Evolutionary conservation across 2,113 vertebrate species (phyloP).

Genomic region (Bubalus kerabau): DNA sequence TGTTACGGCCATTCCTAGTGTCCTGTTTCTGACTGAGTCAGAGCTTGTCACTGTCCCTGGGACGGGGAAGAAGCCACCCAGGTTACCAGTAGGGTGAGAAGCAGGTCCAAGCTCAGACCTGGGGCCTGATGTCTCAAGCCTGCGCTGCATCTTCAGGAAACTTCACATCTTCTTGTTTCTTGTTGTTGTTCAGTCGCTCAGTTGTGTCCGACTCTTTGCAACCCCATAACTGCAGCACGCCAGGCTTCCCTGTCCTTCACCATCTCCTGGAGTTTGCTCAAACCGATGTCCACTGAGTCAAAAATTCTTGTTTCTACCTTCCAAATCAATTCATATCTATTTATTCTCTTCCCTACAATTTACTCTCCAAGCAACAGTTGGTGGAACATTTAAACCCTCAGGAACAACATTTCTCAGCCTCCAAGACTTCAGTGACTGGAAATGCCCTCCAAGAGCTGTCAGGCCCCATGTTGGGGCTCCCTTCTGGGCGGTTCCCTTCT

Average conservation of each 20-base stretch:
- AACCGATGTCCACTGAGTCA: not conserved
- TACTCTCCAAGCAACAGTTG: not conserved
- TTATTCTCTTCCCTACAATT: not conserved
- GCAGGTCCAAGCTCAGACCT: not conserved
- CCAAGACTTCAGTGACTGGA: not conserved
- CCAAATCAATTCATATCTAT: not conserved
- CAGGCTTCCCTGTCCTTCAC: not conserved
- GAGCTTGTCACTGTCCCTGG: not conserved
- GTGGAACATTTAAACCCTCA: not conserved
- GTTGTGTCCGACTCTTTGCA: not conserved
- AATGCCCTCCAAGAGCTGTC: not conserved
- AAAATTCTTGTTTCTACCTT: not conserved
- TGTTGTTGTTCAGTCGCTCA: not conserved
- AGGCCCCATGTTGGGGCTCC: not conserved
- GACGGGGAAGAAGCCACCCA: not conserved
- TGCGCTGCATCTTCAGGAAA: no score
- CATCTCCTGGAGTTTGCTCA: not conserved
- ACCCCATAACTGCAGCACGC: accelerated
- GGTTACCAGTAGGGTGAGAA: not conserved
- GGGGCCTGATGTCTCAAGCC: not conserved
- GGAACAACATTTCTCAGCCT: not conserved
- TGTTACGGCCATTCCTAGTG: not conserved
- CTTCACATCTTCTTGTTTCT: not conserved
- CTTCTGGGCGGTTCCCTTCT: not conserved
- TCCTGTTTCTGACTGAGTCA: not conserved